These are phyloP conservation scores for Oncorhynchus gorbuscha DNA, from an alignment of 2,113 vertebrate genomes.

Conservation along the genomic window DNA sequence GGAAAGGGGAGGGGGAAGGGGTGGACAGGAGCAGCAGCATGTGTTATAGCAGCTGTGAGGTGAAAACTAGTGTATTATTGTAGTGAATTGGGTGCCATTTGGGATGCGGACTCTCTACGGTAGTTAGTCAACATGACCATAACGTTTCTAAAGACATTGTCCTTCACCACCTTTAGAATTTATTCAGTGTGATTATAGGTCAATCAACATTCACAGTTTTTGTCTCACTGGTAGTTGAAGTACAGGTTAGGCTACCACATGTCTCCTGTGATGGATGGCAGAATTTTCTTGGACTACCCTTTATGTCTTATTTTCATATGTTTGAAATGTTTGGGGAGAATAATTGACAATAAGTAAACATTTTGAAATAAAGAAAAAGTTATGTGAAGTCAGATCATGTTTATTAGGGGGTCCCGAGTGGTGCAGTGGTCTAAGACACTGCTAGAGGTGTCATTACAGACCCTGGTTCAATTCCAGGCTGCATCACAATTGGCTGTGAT, in stretches of 20 bases:
- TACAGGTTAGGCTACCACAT: neutral
- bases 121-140: slow-evolving; percentile 14
- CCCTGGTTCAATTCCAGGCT: too few relatives aligned
- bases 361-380: too few relatives aligned
- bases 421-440: too few relatives aligned
- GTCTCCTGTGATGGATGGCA: neutral
- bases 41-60: slow-evolving; percentile 48
- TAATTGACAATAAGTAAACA: too few relatives aligned
- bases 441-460: too few relatives aligned
- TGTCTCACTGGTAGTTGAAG: neutral
- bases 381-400: too few relatives aligned
- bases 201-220: neutral
- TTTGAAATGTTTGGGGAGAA: too few relatives aligned
- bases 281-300: neutral
- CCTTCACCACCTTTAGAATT: slow-evolving; percentile 6
- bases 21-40: neutral
- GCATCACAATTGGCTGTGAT: too few relatives aligned
- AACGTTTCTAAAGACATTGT: slow-evolving; percentile 19
- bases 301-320: neutral
- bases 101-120: slow-evolving; percentile 11
- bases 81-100: too few relatives aligned
- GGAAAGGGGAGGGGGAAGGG: slow-evolving; percentile 11
- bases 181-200: slow-evolving; percentile 1
- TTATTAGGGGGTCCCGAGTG: too few relatives aligned
- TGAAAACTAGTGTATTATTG: too few relatives aligned